Evolutionary conservation across 2,113 vertebrate genomes (phyloP).

Genomic region (Struthidea cinerea): DNA sequence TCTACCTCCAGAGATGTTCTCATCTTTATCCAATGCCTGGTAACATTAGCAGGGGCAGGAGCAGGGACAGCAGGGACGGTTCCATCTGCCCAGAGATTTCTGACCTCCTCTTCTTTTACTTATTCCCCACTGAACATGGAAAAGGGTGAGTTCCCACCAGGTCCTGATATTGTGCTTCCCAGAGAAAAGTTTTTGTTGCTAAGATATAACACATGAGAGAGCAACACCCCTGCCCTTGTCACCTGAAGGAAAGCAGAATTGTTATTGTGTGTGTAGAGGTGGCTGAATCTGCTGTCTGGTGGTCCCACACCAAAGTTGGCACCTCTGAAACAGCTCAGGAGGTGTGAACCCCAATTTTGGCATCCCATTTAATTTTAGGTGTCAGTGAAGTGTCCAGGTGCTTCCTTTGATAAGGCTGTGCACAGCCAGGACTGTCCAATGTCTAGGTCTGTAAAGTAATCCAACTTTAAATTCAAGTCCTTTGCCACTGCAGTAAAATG

Average conservation of each 20-base stretch:
- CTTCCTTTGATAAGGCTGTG: neutral
- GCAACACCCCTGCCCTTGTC: neutral
- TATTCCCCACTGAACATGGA: neutral
- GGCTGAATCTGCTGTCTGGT: neutral
- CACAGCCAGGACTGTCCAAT: neutral
- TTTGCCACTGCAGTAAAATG: neutral
- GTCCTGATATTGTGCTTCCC: neutral
- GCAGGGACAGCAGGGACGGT: neutral
- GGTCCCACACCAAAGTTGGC: neutral
- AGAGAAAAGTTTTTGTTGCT: neutral
- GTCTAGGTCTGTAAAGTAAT: neutral
- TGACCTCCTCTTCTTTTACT: neutral
- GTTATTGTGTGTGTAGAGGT: neutral
- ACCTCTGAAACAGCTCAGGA: neutral
- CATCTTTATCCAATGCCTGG: neutral
- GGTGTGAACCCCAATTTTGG: neutral
- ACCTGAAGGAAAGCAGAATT: neutral
- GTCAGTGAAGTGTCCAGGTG: neutral
- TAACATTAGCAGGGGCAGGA: neutral
- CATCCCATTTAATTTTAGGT: neutral
- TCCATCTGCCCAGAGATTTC: neutral
- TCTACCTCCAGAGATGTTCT: neutral
- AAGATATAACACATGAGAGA: neutral
- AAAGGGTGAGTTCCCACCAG: neutral
- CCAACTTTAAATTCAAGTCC: neutral